Percentiles rank a stretch among this genome's conserved stretches.
Evolutionary conservation across 2,113 vertebrate species (phyloP).

Genomic region (Ascaphus truei): DNA sequence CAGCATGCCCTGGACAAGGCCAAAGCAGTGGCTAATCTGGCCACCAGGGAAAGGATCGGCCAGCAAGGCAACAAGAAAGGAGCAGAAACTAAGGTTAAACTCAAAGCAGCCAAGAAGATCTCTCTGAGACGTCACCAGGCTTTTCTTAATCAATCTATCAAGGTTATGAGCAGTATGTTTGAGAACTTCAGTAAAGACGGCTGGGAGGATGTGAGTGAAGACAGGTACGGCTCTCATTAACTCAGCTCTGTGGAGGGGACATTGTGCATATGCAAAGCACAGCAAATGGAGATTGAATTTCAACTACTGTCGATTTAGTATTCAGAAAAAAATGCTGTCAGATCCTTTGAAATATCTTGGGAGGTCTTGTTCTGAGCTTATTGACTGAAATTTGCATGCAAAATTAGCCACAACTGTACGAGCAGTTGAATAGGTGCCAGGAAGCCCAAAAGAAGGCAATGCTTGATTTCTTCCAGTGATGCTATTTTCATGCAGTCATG

Average conservation of each 20-base stretch:
- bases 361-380: conserved; percentile 98
- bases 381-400: conserved; percentile 99
- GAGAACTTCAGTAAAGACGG: conserved; percentile 85
- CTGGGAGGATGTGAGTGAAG: conserved; percentile 91
- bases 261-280: conserved; percentile 89
- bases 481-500: conserved; percentile 94
- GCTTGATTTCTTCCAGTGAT: conserved; percentile 95
- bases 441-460: conserved; percentile 86
- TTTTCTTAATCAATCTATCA: conserved; percentile 81
- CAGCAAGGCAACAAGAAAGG: conserved; percentile 51
- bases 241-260: conserved; percentile 82
- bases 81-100: conserved; percentile 75
- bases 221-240: conserved; percentile 94
- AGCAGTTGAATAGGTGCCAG: conserved; percentile 94
- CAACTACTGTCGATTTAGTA: conserved; percentile 96
- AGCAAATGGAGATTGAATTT: conserved; percentile 97
- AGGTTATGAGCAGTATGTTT: conserved; percentile 77
- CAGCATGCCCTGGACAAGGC: conserved; percentile 68
- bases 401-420: conserved; percentile 95
- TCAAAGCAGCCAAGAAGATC: conserved; percentile 68
- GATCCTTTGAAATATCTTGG: conserved; percentile 98
- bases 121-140: conserved; percentile 62
- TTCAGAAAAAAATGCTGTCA: conserved; percentile 92
- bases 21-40: conserved; percentile 52
- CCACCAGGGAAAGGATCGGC: conserved; percentile 37